Base-by-base conservation (phyloP, 2,888 invertebrate genomes). In the Operophtera brumata region DNA sequence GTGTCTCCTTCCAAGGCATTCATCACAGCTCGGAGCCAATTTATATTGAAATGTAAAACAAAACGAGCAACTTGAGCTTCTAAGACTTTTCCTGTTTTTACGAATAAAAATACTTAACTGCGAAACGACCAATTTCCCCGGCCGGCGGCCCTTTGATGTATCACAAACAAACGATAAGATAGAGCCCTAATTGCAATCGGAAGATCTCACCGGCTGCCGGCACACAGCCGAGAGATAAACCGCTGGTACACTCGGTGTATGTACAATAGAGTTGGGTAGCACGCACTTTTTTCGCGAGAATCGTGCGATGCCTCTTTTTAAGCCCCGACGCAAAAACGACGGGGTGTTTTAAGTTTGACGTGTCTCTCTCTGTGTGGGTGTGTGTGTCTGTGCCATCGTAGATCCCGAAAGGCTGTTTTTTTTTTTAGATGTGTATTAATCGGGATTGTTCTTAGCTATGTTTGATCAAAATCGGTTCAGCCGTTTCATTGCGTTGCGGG, bases 121-220 rank as follows among this genome's bases (percentile, higher is more conserved):
- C 50, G 34, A 58, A 55, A 53, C 47, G 57, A 55, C 54, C 57
- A 57, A 61, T 64, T 60, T 60, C 60, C 51, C 39, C 52, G n/a
- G n/a, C n/a, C n/a, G n/a, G n/a, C 59, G 55, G 49, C 59, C 58
- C 60, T 63, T 66, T 62, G 61, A 64, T 64, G 61, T 59, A 63
- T 57, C 58, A 50, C 58, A 64, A 61, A 61, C 64, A 61, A 61
- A 64, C 57, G 57, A 63, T 65, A 65, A 64, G 65, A 67, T 69
- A 63, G 61, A 62, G 37, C 57, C 64, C 66, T 75, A 71, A 77
- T 75, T 76, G 70, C 67, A 61, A 66, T 63, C 62, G 59, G 54
- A 66, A 69, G 66, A 69, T 65, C 64, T 59, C 40, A 51, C 50
- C 36, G 34, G 47, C 44, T 45, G 47, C 47, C 55, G 36, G 43